These are phyloP conservation scores for Pseudomyrmex sp. DNA, from an alignment of 1,140 invertebrate genomes.

Conservation along the genomic window DNA sequence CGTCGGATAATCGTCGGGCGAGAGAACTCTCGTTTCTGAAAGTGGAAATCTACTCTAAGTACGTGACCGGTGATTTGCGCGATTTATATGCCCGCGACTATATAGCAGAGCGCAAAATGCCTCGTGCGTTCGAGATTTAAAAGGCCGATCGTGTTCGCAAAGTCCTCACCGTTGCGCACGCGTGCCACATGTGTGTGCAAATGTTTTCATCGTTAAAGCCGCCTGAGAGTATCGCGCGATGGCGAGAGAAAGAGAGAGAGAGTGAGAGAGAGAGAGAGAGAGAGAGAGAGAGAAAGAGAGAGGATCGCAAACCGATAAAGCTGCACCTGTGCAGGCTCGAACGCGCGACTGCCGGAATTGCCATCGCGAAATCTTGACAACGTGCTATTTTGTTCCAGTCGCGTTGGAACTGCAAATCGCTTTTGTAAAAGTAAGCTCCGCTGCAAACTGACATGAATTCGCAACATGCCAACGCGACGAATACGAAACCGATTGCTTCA, in stretches of 20 bases:
- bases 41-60: slow-evolving; percentile 45
- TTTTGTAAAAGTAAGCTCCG: slow-evolving; percentile 47
- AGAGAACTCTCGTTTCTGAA: slow-evolving; percentile 24
- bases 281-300: not conserved
- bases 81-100: slow-evolving; percentile 30
- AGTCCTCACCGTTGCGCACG: not conserved
- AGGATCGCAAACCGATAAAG: slow-evolving; percentile 47
- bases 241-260: no score
- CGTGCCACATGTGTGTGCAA: slow-evolving; percentile 19
- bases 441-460: slow-evolving; percentile 22
- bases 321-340: not conserved
- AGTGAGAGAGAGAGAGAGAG: no score
- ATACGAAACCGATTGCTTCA: slow-evolving; percentile 49
- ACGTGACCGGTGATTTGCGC: slow-evolving; percentile 55
- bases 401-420: slow-evolving; percentile 41
- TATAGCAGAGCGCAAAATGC: not conserved
- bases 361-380: slow-evolving; percentile 40
- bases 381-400: slow-evolving; percentile 26
- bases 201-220: slow-evolving; percentile 48
- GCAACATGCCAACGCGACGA: slow-evolving; percentile 31
- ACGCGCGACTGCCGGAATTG: slow-evolving; percentile 21
- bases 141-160: slow-evolving; percentile 10
- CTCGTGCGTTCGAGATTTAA: slow-evolving; percentile 27
- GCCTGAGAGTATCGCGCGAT: not conserved
- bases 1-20: slow-evolving; percentile 14